These are phyloP conservation scores for Pseudachorutes palmiensis DNA, from an alignment of 1,140 invertebrate species.

Conservation along the genomic window DNA sequence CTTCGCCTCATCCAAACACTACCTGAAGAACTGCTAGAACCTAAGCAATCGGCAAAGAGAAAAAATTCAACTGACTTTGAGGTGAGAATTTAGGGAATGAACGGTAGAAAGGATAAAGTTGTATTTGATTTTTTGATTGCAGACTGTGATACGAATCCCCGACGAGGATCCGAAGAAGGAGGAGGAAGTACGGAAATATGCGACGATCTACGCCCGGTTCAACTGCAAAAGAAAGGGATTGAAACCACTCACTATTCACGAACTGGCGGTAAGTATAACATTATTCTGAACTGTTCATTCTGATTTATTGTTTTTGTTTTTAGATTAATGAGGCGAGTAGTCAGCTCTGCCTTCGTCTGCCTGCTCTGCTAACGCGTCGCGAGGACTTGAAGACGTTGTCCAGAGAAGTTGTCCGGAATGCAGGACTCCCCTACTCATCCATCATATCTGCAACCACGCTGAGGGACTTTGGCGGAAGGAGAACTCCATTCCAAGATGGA, in stretches of 20 bases:
- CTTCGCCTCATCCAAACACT: conserved; percentile 70
- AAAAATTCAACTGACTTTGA: conserved; percentile 86
- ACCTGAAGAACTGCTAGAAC: conserved; percentile 76
- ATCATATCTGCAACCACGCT: neutral
- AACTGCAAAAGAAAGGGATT: conserved; percentile 93
- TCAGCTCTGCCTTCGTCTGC: conserved; percentile 83
- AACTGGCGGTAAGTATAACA: conserved; percentile 87
- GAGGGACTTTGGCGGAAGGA: neutral
- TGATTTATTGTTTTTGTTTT: too few species aligned
- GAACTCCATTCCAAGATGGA: neutral
- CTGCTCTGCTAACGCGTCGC: conserved; percentile 77
- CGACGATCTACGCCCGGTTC: conserved; percentile 91
- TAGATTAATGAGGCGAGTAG: conserved; percentile 97
- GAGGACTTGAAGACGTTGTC: conserved; percentile 93
- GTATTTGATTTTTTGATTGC: conserved; percentile 33
- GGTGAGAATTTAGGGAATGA: conserved; percentile 43
- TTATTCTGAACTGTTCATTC: too few species aligned
- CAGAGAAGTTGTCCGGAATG: conserved; percentile 84
- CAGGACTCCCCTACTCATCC: conserved; percentile 49
- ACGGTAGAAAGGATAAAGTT: too few species aligned
- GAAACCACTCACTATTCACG: conserved; percentile 90
- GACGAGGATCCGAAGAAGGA: conserved; percentile 78
- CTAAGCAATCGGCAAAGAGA: conserved; percentile 75
- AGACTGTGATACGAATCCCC: conserved; percentile 78
- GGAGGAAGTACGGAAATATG: conserved; percentile 90